Percentiles rank a stretch among this genome's conserved stretches.
Conservation (phyloP, 2,797 vertebrate genomes). For the Enteromius thamalakanensis region DNA sequence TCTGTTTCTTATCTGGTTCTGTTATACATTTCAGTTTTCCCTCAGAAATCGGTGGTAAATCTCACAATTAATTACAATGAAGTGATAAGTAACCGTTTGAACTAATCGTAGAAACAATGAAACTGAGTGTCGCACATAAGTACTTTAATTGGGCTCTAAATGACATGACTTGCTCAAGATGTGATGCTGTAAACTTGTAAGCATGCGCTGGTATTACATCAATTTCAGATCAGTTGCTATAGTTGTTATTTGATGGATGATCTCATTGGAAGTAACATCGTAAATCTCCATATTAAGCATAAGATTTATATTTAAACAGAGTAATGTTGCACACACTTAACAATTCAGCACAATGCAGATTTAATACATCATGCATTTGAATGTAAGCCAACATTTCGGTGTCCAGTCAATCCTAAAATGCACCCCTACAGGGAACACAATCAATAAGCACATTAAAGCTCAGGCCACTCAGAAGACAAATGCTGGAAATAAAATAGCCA, state of each 20-base stretch:
- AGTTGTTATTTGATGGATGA: background rate
- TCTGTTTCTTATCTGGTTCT: background rate
- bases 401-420: slow-evolving; percentile 51
- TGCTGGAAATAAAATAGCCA: slow-evolving; percentile 49
- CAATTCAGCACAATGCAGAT: background rate
- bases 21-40: background rate
- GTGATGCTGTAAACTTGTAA: slow-evolving; percentile 6
- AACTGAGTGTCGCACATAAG: background rate
- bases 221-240: background rate
- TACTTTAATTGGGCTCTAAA: background rate
- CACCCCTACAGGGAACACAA: slow-evolving; percentile 45
- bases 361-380: background rate
- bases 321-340: background rate
- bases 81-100: background rate
- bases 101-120: background rate
- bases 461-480: slow-evolving; percentile 34
- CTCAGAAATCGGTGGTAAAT: background rate
- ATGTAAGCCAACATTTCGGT: background rate
- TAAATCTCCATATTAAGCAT: background rate
- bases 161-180: background rate
- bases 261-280: background rate
- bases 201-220: background rate
- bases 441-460: slow-evolving; percentile 55
- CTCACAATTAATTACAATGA: background rate
- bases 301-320: slow-evolving; percentile 2